phyloP scores from a whole-genome alignment of 2,888 invertebrate species.

The Myathropa florea region DNA sequence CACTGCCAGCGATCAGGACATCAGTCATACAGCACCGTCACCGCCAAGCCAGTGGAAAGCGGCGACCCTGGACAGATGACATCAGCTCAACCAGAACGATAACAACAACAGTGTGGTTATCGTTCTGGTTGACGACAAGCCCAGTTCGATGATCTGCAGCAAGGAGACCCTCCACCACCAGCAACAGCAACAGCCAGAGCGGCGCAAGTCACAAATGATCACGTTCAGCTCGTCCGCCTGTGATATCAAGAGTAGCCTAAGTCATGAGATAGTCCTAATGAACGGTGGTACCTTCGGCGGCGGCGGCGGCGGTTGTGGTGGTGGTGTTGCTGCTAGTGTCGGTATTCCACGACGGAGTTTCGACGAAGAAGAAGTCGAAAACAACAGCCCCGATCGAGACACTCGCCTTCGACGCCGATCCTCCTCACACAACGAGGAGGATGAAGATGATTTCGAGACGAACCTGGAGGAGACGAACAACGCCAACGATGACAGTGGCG shows the following conservation, averaged over 20 bases:
- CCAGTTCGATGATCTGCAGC: slow-evolving; percentile 79
- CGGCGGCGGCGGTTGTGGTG: slow-evolving; percentile 20
- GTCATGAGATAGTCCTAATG: slow-evolving; percentile 77
- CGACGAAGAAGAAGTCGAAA: slow-evolving; percentile 77
- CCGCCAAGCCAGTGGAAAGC: slow-evolving; percentile 72
- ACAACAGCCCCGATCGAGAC: slow-evolving; percentile 72
- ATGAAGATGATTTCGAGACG: slow-evolving; percentile 79
- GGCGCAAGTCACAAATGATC: slow-evolving; percentile 79
- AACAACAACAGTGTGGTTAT: slow-evolving; percentile 80
- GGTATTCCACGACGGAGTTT: slow-evolving; percentile 75
- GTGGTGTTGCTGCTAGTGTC: not conserved
- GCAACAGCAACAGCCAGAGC: slow-evolving; percentile 75
- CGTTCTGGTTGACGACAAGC: slow-evolving; percentile 80
- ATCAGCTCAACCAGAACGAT: slow-evolving; percentile 79
- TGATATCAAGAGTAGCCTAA: slow-evolving; percentile 80
- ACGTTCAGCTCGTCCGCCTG: slow-evolving; percentile 79
- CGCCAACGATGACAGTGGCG: slow-evolving; percentile 80
- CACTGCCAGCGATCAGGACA: slow-evolving; percentile 76
- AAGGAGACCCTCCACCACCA: slow-evolving; percentile 76
- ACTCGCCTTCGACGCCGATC: slow-evolving; percentile 77
- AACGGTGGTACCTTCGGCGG: slow-evolving; percentile 73
- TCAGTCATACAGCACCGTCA: slow-evolving; percentile 73
- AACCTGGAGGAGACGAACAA: slow-evolving; percentile 79
- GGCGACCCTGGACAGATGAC: slow-evolving; percentile 77
- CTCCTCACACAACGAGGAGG: slow-evolving; percentile 73